Conservation (phyloP, 1,140 invertebrate genomes). For the Euwallacea similis region DNA sequence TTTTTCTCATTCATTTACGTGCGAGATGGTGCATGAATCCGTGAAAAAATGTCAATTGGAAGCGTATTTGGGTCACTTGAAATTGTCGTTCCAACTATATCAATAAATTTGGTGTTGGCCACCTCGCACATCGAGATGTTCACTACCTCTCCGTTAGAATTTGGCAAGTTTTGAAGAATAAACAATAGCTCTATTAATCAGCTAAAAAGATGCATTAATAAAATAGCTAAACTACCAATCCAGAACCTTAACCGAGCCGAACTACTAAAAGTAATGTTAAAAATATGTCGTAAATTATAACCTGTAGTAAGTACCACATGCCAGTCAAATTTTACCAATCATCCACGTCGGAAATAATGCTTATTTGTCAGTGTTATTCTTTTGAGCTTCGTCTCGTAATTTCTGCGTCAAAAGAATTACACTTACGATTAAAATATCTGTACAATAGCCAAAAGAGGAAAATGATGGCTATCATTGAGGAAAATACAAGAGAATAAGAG, state of each 20-base stretch:
- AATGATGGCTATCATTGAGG: slow-evolving; percentile 36
- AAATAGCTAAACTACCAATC: slow-evolving; percentile 25
- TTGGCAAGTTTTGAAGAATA: not conserved
- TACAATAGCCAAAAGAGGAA: not conserved
- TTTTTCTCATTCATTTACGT: too few relatives aligned
- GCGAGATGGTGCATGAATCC: too few relatives aligned
- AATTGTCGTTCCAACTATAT: too few relatives aligned
- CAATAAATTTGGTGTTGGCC: not conserved
- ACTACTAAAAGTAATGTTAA: slow-evolving; percentile 5
- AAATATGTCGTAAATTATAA: not conserved
- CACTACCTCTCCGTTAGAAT: not conserved
- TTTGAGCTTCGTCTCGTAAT: too few relatives aligned
- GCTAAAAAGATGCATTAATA: slow-evolving; percentile 18
- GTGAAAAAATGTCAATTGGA: too few relatives aligned
- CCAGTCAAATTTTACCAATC: not conserved
- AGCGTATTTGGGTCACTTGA: too few relatives aligned
- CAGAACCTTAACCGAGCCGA: slow-evolving; percentile 28
- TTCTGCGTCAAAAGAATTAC: too few relatives aligned
- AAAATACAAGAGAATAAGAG: slow-evolving; percentile 32
- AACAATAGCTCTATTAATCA: not conserved
- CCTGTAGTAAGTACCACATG: slow-evolving; percentile 15
- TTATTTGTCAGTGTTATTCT: too few relatives aligned
- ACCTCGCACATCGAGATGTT: not conserved
- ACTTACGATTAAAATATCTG: too few relatives aligned
- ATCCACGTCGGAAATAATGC: too few relatives aligned